These are phyloP conservation scores for Axea sp. DNA, from an alignment of 2,888 invertebrate species.

Conservation along the genomic window DNA sequence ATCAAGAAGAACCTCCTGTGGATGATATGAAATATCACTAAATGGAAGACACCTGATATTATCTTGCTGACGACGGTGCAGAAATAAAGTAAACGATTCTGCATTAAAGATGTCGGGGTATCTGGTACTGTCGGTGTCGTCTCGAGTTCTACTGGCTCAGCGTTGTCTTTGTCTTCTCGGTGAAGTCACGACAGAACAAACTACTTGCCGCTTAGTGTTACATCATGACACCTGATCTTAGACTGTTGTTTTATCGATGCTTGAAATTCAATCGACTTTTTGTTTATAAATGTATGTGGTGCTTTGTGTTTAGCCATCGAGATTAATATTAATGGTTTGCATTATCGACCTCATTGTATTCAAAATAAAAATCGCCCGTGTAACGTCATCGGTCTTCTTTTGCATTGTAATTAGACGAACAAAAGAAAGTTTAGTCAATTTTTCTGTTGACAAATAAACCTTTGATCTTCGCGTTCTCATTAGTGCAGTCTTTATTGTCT, in stretches of 20 bases:
- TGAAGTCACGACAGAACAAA: constrained; percentile 47
- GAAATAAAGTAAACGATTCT: constrained; percentile 42
- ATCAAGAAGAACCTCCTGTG: not conserved
- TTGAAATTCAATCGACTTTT: constrained; percentile 51
- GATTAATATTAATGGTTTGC: no score
- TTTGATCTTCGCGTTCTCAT: no score
- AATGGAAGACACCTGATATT: constrained; percentile 51
- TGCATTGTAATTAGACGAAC: no score
- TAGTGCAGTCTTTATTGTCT: no score
- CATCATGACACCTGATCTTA: constrained; percentile 47
- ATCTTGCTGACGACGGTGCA: constrained; percentile 40
- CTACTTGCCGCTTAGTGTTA: constrained; percentile 55
- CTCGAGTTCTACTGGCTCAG: constrained; percentile 56
- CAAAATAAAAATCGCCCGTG: no score
- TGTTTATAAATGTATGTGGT: constrained; percentile 30
- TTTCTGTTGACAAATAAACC: no score
- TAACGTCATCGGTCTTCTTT: no score
- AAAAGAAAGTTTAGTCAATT: no score
- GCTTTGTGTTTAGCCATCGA: not conserved
- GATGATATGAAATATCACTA: constrained; percentile 34
- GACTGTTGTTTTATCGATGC: constrained; percentile 43
- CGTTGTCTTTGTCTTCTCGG: constrained; percentile 48
- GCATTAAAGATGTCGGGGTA: constrained; percentile 22
- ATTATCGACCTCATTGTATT: no score
- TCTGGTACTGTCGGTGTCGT: constrained; percentile 33